A percentile compares a stretch with the other conserved stretches of the same genome.
Conservation (phyloP, 2,113 vertebrate species). For the Nibea albiflora region DNA sequence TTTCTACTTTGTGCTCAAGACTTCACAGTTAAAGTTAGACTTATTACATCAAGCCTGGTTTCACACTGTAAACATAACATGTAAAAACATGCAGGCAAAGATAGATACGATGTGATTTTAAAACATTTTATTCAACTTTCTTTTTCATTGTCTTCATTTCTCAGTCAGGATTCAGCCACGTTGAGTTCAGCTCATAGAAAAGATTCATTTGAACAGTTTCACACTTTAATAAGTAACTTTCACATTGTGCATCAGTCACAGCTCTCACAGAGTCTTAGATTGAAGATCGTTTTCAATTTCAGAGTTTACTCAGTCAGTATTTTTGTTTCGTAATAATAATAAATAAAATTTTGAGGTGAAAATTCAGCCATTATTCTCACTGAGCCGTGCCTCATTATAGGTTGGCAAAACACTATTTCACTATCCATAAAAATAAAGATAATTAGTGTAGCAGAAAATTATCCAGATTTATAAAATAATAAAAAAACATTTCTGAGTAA, state of each 20-base stretch:
- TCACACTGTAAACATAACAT: neutral
- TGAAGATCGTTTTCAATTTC: neutral
- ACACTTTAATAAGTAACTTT: slow-evolving; percentile 29
- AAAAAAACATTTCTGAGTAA: neutral
- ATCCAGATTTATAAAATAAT: too few relatives aligned
- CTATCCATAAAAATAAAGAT: too few relatives aligned
- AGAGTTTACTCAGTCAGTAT: neutral
- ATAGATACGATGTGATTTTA: neutral
- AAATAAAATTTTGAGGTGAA: too few relatives aligned
- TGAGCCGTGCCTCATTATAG: too few relatives aligned
- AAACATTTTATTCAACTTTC: slow-evolving; percentile 26
- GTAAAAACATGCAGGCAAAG: neutral
- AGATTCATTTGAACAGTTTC: neutral
- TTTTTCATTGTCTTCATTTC: neutral
- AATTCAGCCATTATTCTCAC: too few relatives aligned
- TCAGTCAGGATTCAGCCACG: neutral
- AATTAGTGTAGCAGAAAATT: too few relatives aligned
- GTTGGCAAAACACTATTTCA: too few relatives aligned
- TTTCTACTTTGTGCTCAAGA: neutral
- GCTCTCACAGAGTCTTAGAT: neutral
- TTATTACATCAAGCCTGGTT: too few relatives aligned
- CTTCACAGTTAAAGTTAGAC: too few relatives aligned
- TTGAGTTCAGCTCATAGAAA: slow-evolving; percentile 25
- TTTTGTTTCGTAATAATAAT: too few relatives aligned
- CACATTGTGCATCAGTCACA: neutral